Conservation (phyloP, 2,888 invertebrate species). For the Pomacea canaliculata region DNA sequence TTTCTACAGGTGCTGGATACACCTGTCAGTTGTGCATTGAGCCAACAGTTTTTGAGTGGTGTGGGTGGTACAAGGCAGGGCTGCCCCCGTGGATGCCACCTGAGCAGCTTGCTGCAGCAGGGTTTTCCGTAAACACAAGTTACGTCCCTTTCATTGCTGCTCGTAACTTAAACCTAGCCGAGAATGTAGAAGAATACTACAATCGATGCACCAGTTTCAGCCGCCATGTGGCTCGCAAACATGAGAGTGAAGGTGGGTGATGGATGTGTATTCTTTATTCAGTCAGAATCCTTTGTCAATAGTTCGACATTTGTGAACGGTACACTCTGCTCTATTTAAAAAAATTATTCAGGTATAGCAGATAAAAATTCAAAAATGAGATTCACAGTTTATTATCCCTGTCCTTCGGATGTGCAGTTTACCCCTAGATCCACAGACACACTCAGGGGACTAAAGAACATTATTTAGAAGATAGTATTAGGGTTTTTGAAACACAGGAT, state of each 20-base stretch:
- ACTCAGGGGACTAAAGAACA: too few species aligned
- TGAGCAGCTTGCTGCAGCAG: conserved; percentile 80
- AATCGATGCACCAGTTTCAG: conserved; percentile 76
- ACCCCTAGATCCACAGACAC: too few species aligned
- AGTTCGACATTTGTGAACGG: too few species aligned
- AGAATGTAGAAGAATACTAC: conserved; percentile 80
- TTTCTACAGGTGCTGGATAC: conserved; percentile 34
- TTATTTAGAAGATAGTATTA: too few species aligned
- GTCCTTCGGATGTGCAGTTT: too few species aligned
- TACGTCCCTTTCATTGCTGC: conserved; percentile 75
- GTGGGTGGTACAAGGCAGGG: conserved; percentile 81
- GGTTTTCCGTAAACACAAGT: conserved; percentile 81
- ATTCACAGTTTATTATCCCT: too few species aligned
- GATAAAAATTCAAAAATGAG: too few species aligned
- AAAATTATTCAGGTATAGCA: too few species aligned
- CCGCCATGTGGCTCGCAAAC: conserved; percentile 74
- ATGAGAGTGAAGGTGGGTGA: conserved; percentile 70
- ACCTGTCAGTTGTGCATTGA: conserved; percentile 75
- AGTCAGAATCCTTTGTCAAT: not conserved
- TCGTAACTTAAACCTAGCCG: conserved; percentile 70
- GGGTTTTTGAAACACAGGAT: too few species aligned
- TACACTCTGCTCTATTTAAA: too few species aligned
- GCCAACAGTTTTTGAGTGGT: conserved; percentile 93
- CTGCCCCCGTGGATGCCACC: conserved; percentile 67
- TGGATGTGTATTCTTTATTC: not conserved